These are phyloP conservation scores for Nymphicus hollandicus DNA, from an alignment of 2,113 vertebrate species.

Conservation along the genomic window DNA sequence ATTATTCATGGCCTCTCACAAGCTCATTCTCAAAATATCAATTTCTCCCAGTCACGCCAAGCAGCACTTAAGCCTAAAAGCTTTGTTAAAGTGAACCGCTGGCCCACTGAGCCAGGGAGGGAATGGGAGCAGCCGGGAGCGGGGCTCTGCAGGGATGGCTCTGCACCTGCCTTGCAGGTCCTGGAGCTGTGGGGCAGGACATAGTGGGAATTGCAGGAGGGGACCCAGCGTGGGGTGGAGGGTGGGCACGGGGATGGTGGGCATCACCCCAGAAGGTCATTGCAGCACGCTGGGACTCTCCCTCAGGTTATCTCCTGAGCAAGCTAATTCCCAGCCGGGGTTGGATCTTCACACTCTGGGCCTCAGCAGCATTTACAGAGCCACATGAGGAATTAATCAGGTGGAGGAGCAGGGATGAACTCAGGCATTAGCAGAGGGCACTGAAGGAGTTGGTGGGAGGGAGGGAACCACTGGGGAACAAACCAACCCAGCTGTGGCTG, in stretches of 20 bases:
- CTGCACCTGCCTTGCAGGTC: not conserved
- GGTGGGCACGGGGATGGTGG: not conserved
- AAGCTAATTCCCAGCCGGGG: not conserved
- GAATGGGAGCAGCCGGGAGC: not conserved
- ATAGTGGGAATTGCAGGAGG: not conserved
- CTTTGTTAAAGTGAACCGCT: conserved; percentile 41
- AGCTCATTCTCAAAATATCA: conserved; percentile 68
- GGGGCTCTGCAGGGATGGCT: not conserved
- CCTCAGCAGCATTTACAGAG: not conserved
- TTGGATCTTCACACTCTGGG: not conserved
- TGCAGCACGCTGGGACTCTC: not conserved
- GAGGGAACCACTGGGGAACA: not conserved
- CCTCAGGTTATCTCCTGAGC: not conserved
- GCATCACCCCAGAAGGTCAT: rapidly evolving
- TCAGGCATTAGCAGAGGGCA: not conserved
- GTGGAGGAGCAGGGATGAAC: not conserved
- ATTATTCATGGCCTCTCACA: conserved; percentile 62
- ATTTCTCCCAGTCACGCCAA: conserved; percentile 64
- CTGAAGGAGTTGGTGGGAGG: not conserved
- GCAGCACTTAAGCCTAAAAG: conserved; percentile 71
- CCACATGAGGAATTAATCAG: not conserved
- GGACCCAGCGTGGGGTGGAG: rapidly evolving
- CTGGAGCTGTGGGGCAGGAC: not conserved
- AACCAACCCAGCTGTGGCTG: not conserved
- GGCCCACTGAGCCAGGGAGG: not conserved